Evolutionary conservation across 2,113 vertebrate species (phyloP).

Genomic region (Macrotus californicus): DNA sequence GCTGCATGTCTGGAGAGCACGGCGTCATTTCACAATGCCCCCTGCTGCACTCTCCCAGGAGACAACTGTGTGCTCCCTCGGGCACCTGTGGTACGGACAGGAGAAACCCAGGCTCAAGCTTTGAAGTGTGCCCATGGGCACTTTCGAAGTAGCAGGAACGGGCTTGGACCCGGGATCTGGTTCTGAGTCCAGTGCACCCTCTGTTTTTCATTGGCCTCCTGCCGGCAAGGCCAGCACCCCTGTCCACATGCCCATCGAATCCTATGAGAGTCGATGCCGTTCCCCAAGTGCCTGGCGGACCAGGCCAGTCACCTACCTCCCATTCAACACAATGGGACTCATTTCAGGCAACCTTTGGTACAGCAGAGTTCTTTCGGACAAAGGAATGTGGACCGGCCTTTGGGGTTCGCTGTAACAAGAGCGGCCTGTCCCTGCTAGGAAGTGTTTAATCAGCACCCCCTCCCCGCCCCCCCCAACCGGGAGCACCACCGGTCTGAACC

Average conservation of each 20-base stretch:
- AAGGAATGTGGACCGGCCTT: not conserved
- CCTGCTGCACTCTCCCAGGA: no score
- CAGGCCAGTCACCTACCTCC: not conserved
- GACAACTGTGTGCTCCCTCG: not conserved
- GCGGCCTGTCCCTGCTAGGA: not conserved
- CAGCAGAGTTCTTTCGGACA: not conserved
- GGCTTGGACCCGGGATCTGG: not conserved
- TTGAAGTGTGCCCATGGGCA: not conserved
- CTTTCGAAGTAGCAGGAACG: fast-evolving
- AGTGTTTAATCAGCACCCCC: not conserved
- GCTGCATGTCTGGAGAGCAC: fast-evolving
- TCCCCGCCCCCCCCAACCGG: no score
- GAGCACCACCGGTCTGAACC: not conserved
- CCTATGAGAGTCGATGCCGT: not conserved
- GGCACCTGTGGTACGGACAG: no score
- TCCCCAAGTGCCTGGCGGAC: not conserved
- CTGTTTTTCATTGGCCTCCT: not conserved
- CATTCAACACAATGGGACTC: not conserved
- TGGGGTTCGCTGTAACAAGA: not conserved
- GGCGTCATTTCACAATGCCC: not conserved
- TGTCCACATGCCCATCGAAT: fast-evolving
- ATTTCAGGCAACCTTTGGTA: not conserved
- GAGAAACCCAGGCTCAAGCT: not conserved
- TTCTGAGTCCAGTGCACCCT: not conserved
- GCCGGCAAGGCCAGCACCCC: not conserved